Evolutionary conservation across 2,113 vertebrate species (phyloP).

Genomic region (Mus spicilegus): DNA sequence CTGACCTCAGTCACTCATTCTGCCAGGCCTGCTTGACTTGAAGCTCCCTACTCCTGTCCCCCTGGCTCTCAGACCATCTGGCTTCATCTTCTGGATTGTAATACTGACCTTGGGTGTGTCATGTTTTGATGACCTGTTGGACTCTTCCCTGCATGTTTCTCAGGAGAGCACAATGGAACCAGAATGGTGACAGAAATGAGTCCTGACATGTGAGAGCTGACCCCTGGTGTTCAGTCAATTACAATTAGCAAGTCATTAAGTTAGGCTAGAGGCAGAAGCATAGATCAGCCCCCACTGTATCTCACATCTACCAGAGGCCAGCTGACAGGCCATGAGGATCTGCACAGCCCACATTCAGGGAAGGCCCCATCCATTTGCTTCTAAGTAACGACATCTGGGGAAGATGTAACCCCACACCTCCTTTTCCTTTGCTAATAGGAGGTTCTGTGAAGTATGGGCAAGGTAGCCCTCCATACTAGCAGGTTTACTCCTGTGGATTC

Average conservation of each 20-base stretch:
- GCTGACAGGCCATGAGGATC: background rate
- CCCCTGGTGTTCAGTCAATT: conserved; percentile 75
- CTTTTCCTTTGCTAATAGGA: background rate
- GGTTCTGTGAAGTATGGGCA: conserved; percentile 15
- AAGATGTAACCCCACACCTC: background rate
- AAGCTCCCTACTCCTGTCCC: background rate
- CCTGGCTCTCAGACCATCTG: conserved; percentile 57
- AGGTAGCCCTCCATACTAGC: too few species aligned
- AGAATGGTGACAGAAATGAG: conserved; percentile 66
- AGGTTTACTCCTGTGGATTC: background rate
- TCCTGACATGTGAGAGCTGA: conserved; percentile 69
- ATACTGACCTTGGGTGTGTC: background rate
- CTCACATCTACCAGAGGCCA: background rate
- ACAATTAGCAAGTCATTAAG: conserved; percentile 71
- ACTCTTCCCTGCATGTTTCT: conserved; percentile 29
- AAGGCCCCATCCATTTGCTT: background rate
- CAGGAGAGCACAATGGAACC: conserved; percentile 36
- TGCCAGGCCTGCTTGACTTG: conserved; percentile 44
- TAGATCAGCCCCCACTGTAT: background rate
- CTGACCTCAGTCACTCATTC: conserved; percentile 53
- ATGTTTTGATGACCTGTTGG: conserved; percentile 44
- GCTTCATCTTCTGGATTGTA: conserved; percentile 41
- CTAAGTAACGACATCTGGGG: background rate
- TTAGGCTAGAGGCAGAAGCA: conserved; percentile 39
- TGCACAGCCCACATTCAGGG: background rate